Base-by-base conservation (phyloP, 2,797 vertebrate genomes). In the Prunella strophiata region DNA sequence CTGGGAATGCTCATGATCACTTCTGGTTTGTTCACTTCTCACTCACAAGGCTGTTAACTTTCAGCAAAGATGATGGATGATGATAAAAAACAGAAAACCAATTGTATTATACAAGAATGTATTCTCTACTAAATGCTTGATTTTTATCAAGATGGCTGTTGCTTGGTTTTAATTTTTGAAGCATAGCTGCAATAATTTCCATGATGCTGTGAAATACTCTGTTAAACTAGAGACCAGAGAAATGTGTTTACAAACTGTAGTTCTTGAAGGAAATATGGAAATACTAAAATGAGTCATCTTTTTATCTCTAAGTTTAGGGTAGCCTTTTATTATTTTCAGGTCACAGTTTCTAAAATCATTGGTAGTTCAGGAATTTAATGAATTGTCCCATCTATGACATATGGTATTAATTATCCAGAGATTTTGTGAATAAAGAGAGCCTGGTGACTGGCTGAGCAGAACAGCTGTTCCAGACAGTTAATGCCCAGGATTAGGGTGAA, bases 111-210 rank as follows among this genome's bases (percentile, higher is more conserved):
- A 48, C 59, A 82, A 57, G 3, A 76, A 66, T 61, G 14, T 70
- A 36, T 93, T 86, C 45, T 66, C 34, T 85, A 11, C 40, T 68
- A 68, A 81, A n/a, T 68, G 45, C 26, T 79, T 68, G 70, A 43
- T 61, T 94, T 92, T 13, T 83, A 59, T 87, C 65, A 81, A 62
- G 72, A 58, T 83, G 54, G 45, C 43, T 75, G 38, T 81, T 88
- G 68, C 10, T 91, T 89, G 54, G 15, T 93, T 85, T 93, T 86
- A 74, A 82, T 96, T 94, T 91, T 91, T 59, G 47, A 85, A 84
- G 45, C 62, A 71, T 25, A 65, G 43, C 79, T 96, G 90, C 85
- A 88, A 40, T 82, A 50, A 65, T 58, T 95, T 95, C 38, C 87
- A 51, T 30, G 73, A 63, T 63, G 43, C 76, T 91, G 36, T 93